Conservation (phyloP, 2,113 vertebrate species). For the Osmerus eperlanus region DNA sequence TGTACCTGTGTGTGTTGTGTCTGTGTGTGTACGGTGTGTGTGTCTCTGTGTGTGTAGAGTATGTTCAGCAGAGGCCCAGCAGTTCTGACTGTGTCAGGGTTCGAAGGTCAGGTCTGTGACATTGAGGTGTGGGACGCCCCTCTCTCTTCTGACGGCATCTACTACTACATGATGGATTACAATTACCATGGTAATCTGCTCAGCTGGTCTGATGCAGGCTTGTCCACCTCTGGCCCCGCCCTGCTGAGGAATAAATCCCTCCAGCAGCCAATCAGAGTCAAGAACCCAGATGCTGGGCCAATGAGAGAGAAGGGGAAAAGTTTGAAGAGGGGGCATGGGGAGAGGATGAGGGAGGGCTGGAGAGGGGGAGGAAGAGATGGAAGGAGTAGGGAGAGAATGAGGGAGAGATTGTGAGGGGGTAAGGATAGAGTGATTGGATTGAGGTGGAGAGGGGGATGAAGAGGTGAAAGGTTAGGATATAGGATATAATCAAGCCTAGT, state of each 20-base stretch:
- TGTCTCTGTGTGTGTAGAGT: not conserved
- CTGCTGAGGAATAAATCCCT: not conserved
- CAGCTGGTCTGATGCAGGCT: not conserved
- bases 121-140: not conserved
- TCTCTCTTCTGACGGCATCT: not conserved
- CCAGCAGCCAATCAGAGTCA: not conserved
- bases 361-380: too few relatives aligned
- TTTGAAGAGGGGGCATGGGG: too few relatives aligned
- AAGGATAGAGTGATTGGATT: too few relatives aligned
- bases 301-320: not conserved
- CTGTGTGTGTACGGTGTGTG: not conserved
- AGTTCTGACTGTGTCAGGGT: not conserved
- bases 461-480: too few relatives aligned
- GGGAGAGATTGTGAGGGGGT: too few relatives aligned
- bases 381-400: too few relatives aligned
- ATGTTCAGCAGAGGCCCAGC: not conserved
- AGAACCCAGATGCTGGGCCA: not conserved
- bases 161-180: not conserved
- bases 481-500: too few relatives aligned
- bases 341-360: too few relatives aligned
- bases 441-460: too few relatives aligned
- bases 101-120: not conserved
- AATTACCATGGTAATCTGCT: not conserved
- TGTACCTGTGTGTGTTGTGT: conserved; percentile 8
- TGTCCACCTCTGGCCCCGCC: not conserved